Percentiles rank a stretch among this genome's conserved stretches.
phyloP scores from a whole-genome alignment of 2,888 invertebrate species.

The Agonopterix arenella region DNA sequence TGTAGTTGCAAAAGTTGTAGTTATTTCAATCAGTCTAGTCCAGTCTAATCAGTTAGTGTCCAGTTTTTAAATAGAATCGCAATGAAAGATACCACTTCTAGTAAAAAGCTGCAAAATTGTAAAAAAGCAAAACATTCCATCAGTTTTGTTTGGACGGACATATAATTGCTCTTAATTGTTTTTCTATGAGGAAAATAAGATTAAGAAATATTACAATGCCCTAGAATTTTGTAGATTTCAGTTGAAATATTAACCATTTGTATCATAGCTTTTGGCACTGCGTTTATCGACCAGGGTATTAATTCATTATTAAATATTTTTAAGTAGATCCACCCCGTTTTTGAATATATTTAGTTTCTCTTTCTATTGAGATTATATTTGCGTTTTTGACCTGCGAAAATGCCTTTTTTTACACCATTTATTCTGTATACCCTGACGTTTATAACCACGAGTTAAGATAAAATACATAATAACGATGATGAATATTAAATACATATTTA shows the following conservation, averaged over 20 bases:
- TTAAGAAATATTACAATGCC: slow-evolving; percentile 1
- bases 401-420: neutral
- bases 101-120: slow-evolving; percentile 6
- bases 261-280: neutral
- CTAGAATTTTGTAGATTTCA: neutral
- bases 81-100: too few relatives aligned
- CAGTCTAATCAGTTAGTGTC: too few relatives aligned
- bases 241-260: neutral
- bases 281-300: neutral
- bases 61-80: too few relatives aligned
- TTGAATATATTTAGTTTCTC: neutral
- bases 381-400: neutral
- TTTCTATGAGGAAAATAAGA: slow-evolving; percentile 1
- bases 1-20: too few relatives aligned
- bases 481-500: slow-evolving; percentile 39
- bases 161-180: slow-evolving; percentile 24
- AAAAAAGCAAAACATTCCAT: slow-evolving; percentile 17
- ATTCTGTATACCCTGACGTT: slow-evolving; percentile 10
- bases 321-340: neutral
- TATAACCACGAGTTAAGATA: slow-evolving; percentile 38
- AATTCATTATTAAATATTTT: neutral
- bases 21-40: too few relatives aligned
- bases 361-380: neutral
- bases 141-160: slow-evolving; percentile 37
- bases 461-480: slow-evolving; percentile 28